A percentile compares a stretch with the other conserved stretches of the same genome.
Conservation (phyloP, 2,113 vertebrate species). For the Bufo bufo region DNA sequence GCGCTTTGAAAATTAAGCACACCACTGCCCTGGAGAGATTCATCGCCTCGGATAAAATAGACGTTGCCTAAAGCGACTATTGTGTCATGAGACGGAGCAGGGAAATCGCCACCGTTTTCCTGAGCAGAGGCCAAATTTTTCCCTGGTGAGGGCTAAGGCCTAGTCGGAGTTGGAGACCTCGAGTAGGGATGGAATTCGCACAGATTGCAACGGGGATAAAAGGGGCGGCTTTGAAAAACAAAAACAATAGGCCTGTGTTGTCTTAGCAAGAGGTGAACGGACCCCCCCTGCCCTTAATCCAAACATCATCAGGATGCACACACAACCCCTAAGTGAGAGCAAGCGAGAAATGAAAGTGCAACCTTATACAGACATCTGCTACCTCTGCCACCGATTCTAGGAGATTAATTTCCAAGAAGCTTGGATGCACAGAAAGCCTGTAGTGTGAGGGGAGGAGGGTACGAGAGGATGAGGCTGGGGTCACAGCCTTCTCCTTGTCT, state of each 20-base stretch:
- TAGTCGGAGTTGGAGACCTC: neutral
- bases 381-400: neutral
- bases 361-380: conserved; percentile 14
- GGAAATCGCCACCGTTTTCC: neutral
- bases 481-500: neutral
- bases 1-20: conserved; percentile 16
- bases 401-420: conserved; percentile 17
- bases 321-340: neutral
- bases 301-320: conserved; percentile 14
- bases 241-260: conserved; percentile 8
- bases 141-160: neutral
- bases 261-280: neutral
- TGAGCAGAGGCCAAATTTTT: neutral
- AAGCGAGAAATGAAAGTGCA: conserved; percentile 24
- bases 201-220: neutral
- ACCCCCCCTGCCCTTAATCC: neutral
- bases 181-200: neutral
- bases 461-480: neutral
- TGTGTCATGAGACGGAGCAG: neutral
- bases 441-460: conserved; percentile 28
- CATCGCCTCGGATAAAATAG: neutral
- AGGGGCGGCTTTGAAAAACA: neutral
- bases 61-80: neutral
- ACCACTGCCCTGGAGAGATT: conserved; percentile 5
- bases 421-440: conserved; percentile 15